Percentiles rank a stretch among this genome's conserved stretches.
Conservation (phyloP, 2,113 vertebrate species). For the Phocoena sinus region DNA sequence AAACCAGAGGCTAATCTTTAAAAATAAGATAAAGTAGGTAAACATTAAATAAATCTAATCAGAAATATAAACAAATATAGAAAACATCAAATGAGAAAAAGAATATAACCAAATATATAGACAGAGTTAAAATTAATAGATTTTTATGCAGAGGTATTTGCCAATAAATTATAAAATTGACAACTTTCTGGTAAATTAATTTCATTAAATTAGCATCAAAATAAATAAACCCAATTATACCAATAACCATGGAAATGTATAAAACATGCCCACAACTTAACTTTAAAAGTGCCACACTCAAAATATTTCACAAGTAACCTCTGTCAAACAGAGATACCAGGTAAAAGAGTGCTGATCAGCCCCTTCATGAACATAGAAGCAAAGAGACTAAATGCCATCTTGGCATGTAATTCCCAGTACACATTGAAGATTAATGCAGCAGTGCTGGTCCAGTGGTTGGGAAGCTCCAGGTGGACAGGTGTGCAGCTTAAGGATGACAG, state of each 20-base stretch:
- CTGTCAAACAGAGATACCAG: not conserved
- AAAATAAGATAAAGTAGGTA: not conserved
- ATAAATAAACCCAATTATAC: not conserved
- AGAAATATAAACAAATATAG: not conserved
- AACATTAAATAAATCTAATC: not conserved
- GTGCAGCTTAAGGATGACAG: not conserved
- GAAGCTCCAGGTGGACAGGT: fast-evolving
- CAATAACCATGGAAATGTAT: not conserved
- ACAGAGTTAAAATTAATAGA: not conserved
- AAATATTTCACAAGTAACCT: not conserved
- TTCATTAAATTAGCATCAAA: not conserved
- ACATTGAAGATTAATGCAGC: fast-evolving
- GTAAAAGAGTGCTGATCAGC: not conserved
- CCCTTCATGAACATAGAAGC: not conserved
- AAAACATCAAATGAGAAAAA: not conserved
- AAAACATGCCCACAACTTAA: not conserved
- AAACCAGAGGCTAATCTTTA: not conserved
- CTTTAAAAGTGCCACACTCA: not conserved
- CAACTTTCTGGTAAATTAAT: not conserved
- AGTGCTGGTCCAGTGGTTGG: fast-evolving
- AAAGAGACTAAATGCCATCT: not conserved
- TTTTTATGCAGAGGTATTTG: not conserved
- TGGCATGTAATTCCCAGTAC: not conserved
- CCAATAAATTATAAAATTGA: not conserved
- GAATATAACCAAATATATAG: not conserved